These are phyloP conservation scores for Myotis findleyi DNA, from an alignment of 2,797 vertebrate genomes.

Conservation along the genomic window DNA sequence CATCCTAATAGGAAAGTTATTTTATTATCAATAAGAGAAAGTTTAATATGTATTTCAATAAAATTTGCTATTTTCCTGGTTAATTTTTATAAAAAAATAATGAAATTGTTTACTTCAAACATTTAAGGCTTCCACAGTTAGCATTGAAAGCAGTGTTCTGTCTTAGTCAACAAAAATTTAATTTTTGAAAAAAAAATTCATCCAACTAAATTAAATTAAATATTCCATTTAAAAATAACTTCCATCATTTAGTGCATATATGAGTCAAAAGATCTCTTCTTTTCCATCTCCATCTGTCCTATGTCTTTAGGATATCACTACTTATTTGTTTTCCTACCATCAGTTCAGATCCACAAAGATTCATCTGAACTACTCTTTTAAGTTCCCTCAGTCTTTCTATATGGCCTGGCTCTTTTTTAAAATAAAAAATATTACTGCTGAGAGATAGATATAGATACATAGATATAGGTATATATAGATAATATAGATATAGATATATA, in stretches of 20 bases:
- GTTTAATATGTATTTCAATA: not conserved
- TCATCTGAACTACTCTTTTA: not conserved
- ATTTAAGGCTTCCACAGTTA: constrained; percentile 40
- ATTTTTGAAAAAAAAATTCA: not conserved
- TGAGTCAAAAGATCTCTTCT: not conserved
- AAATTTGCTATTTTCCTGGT: not conserved
- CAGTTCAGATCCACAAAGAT: not conserved
- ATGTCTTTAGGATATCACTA: not conserved
- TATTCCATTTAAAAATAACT: constrained; percentile 13
- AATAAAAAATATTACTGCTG: not conserved
- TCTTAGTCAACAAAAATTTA: not conserved
- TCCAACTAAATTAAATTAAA: not conserved
- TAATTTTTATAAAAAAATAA: not conserved
- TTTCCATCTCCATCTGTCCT: not conserved
- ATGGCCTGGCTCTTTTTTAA: not conserved
- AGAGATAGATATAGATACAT: not conserved
- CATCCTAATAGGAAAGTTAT: not conserved
- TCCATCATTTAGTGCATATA: not conserved
- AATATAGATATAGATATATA: no score
- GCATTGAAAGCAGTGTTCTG: not conserved
- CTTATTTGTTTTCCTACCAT: not conserved
- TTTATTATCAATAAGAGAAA: constrained; percentile 3
- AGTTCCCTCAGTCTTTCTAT: not conserved
- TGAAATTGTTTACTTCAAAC: constrained; percentile 39
- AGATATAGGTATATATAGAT: not conserved